Evolutionary conservation across 1,140 invertebrate species (phyloP).

Genomic region (Drosophila mauritiana): DNA sequence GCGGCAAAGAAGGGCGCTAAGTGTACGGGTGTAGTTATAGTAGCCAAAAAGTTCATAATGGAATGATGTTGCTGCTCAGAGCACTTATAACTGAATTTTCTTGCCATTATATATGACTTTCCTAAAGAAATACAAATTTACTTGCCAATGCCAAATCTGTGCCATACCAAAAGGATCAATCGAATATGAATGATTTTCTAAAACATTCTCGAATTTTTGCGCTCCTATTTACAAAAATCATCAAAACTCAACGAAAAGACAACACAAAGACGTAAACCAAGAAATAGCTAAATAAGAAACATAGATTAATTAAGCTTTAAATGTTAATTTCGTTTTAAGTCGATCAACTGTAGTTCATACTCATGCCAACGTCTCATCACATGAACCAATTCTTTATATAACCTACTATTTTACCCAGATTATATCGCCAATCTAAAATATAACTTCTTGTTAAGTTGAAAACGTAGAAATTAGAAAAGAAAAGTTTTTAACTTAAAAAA

Average conservation of each 20-base stretch:
- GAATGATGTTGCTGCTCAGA: constrained; percentile 64
- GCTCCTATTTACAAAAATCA: constrained; percentile 20
- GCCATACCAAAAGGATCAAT: constrained; percentile 75
- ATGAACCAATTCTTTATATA: constrained; percentile 37
- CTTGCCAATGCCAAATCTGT: constrained; percentile 73
- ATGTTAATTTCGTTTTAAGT: constrained; percentile 73
- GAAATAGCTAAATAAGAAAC: constrained; percentile 47
- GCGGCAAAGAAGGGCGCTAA: too few relatives aligned
- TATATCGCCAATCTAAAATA: not conserved
- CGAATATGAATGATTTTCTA: constrained; percentile 36
- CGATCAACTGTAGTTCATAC: constrained; percentile 12
- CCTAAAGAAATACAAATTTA: constrained; percentile 31
- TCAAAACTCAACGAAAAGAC: constrained; percentile 16
- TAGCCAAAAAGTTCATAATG: constrained; percentile 42
- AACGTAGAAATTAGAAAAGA: not conserved
- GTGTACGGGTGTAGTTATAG: constrained; percentile 11
- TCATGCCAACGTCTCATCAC: constrained; percentile 57
- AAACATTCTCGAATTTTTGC: constrained; percentile 11
- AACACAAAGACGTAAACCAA: constrained; percentile 18
- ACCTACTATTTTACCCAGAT: not conserved
- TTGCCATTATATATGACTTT: constrained; percentile 35
- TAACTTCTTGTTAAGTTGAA: constrained; percentile 9
- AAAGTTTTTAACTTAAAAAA: not conserved
- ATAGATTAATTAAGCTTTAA: constrained; percentile 51
- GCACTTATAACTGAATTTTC: constrained; percentile 25